Evolutionary conservation across 2,888 invertebrate genomes (phyloP).

Genomic region (Copidosoma aretas): DNA sequence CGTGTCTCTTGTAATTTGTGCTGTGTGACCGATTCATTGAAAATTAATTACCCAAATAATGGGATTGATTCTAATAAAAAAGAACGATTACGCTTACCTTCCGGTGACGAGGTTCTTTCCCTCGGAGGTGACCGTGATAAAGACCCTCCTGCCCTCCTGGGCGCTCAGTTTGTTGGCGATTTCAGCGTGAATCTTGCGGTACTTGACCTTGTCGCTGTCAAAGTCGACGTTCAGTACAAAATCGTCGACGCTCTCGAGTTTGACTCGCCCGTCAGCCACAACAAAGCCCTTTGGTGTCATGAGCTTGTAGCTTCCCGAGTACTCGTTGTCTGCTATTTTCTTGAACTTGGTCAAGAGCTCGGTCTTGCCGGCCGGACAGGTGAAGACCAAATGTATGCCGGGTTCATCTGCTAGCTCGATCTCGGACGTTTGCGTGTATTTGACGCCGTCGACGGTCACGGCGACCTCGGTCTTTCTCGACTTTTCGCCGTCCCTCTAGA

Average conservation of each 20-base stretch:
- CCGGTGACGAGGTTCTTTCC: slow-evolving; percentile 75
- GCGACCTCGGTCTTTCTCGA: slow-evolving; percentile 58
- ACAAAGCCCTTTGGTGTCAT: slow-evolving; percentile 61
- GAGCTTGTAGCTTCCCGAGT: slow-evolving; percentile 60
- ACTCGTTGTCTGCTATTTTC: slow-evolving; percentile 67
- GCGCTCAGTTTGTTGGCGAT: slow-evolving; percentile 69
- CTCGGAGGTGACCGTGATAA: slow-evolving; percentile 70
- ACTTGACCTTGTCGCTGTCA: slow-evolving; percentile 70
- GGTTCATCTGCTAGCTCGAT: slow-evolving; percentile 67
- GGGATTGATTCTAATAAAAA: not conserved
- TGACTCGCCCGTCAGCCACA: slow-evolving; percentile 63
- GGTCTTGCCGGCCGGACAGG: slow-evolving; percentile 64
- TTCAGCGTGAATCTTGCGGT: slow-evolving; percentile 72
- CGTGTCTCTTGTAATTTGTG: slow-evolving; percentile 74
- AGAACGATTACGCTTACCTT: slow-evolving; percentile 63
- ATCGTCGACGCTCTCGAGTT: slow-evolving; percentile 70
- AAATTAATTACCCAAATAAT: not conserved
- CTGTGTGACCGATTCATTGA: slow-evolving; percentile 54
- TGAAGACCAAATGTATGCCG: slow-evolving; percentile 61
- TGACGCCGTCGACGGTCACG: slow-evolving; percentile 67
- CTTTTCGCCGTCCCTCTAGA: slow-evolving; percentile 48
- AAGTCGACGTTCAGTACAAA: slow-evolving; percentile 69
- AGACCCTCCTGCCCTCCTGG: slow-evolving; percentile 69
- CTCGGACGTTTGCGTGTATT: slow-evolving; percentile 67
- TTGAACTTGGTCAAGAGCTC: slow-evolving; percentile 62